Evolutionary conservation across 2,888 invertebrate genomes (phyloP), one percentile per base, ranked within the genome.

Genomic region (Tenthredo distinguenda): DNA sequence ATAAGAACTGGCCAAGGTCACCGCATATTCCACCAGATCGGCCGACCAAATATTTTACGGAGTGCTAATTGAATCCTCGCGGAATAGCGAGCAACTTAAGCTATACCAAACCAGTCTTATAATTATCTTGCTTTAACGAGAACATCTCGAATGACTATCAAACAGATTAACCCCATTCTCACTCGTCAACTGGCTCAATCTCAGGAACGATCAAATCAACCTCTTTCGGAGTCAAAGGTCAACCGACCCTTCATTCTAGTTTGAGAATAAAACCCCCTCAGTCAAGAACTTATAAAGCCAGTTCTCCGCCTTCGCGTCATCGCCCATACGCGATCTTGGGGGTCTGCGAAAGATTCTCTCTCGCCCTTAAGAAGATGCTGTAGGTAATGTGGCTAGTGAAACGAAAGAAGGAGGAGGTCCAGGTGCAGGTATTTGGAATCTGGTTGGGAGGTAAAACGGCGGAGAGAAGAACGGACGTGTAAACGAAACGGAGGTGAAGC

Each of bases 401-500:
- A 81, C 12, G 37, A 58, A 77, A 72, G 74, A 40, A 50, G 55
- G n/a, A 50, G n/a, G 79, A 43, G 50, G 55, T 18, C 77, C 62
- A 81, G 77, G 34, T 77, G 77, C n/a, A 55, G 50, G 55, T 58
- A 62, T 81, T 62, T 58, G 1, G 62, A 40, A 62, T 50, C 34
- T 21, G 21, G 58, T 15, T 4, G 58, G 58, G n/a, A 40, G 40
- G 81, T 21, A 6, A 62, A 81, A 62, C 55, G 55, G 81, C 74
- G 72, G 85, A 68, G 87, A 84, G 85, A 86, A 84, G 87, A 86
- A 84, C 82, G 86, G 71, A 68, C 85, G 87, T 85, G 85, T 85
- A 85, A 87, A 86, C 84, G 86, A 84, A 87, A 88, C 87, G 87
- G 89, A 89, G 88, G 87, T 87, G 88, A 89, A 87, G 87, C 87